phyloP scores from a whole-genome alignment of 2,113 vertebrate genomes.

The Pitta sordida region DNA sequence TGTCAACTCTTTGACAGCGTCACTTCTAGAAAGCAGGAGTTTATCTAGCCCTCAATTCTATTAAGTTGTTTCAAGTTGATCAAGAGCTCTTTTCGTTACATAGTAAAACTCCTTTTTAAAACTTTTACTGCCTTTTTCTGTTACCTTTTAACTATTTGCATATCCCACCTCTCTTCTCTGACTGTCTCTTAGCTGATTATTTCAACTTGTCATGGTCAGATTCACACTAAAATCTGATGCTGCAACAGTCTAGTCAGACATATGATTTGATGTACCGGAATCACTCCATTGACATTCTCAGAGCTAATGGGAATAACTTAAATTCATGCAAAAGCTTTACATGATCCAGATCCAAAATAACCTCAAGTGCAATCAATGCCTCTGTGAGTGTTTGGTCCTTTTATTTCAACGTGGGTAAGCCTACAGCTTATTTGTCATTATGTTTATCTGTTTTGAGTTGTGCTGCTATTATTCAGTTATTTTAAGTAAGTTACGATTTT shows the following conservation, averaged over 20 bases:
- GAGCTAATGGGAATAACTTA: slow-evolving; percentile 4
- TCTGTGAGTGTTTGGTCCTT: not conserved
- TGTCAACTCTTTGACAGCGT: not conserved
- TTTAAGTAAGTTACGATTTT: not conserved
- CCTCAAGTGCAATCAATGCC: not conserved
- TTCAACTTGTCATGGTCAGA: not conserved
- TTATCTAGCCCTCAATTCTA: not conserved
- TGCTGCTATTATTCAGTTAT: not conserved
- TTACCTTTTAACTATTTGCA: not conserved
- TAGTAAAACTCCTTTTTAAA: not conserved
- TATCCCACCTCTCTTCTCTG: not conserved
- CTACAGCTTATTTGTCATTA: slow-evolving; percentile 2
- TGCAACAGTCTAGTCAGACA: not conserved
- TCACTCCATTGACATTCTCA: not conserved
- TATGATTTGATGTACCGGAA: not conserved
- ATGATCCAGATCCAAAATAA: not conserved
- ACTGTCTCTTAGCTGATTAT: not conserved
- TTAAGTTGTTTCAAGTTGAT: not conserved
- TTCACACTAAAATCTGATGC: not conserved
- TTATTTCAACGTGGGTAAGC: not conserved
- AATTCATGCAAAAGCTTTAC: not conserved
- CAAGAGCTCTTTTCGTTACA: not conserved
- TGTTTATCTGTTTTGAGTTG: slow-evolving; percentile 11
- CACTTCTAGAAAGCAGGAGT: not conserved
- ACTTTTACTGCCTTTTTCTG: not conserved